Conservation (phyloP, 2,888 invertebrate genomes). For the Chrysodeixis includens region DNA sequence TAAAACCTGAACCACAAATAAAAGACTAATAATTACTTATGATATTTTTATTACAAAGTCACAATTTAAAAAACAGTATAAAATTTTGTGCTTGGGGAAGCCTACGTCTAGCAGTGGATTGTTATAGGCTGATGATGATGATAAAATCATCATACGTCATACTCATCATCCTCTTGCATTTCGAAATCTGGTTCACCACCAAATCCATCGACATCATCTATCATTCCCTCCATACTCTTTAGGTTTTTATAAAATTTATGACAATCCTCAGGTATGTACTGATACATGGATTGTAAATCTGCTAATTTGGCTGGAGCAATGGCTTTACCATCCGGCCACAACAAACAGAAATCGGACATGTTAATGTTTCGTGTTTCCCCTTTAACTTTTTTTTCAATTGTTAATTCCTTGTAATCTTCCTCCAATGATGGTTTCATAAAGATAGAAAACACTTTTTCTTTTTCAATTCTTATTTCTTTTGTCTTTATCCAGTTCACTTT, state of each 20-base stretch:
- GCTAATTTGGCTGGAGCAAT: conserved; percentile 24
- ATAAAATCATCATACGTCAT: no score
- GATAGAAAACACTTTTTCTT: conserved; percentile 12
- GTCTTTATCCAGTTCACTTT: conserved; percentile 12
- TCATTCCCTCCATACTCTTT: conserved; percentile 14
- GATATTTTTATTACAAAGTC: no score
- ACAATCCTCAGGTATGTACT: conserved; percentile 16
- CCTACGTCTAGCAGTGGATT: no score
- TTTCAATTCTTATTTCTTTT: conserved; percentile 15
- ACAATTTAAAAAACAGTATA: no score
- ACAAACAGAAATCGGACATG: conserved; percentile 21
- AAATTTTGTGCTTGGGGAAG: no score
- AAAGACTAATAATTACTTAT: no score
- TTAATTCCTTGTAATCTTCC: conserved; percentile 18
- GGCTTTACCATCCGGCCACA: conserved; percentile 25
- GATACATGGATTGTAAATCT: conserved; percentile 22
- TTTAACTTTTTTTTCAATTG: conserved; percentile 28
- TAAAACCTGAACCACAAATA: no score
- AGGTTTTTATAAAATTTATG: conserved; percentile 9
- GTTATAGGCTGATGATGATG: no score
- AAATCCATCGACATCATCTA: conserved; percentile 25
- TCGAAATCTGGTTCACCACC: conserved; percentile 19
- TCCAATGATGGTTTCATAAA: conserved; percentile 20
- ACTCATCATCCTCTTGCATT: conserved; percentile 20
- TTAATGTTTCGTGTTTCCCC: conserved; percentile 11